These are phyloP conservation scores for Liopterus haemorrhoidalis DNA, from an alignment of 2,888 invertebrate genomes.

Conservation along the genomic window DNA sequence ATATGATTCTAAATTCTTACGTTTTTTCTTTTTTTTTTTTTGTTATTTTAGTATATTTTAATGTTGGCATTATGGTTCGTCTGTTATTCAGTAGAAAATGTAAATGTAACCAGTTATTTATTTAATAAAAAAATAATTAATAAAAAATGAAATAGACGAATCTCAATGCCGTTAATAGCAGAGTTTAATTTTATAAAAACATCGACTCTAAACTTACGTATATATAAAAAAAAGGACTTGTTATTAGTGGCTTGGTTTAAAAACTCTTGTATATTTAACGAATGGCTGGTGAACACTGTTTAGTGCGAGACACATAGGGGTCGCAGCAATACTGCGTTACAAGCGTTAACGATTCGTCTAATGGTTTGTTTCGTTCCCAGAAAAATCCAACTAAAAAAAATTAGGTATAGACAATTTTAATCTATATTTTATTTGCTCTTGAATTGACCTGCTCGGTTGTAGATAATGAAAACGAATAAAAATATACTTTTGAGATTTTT, in stretches of 20 bases:
- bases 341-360: too few relatives aligned
- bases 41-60: constrained; percentile 19
- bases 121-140: constrained; percentile 19
- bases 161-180: constrained; percentile 22
- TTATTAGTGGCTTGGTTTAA: constrained; percentile 22
- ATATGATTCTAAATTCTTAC: not conserved
- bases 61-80: constrained; percentile 22
- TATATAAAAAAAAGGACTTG: constrained; percentile 23
- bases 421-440: too few relatives aligned
- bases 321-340: too few relatives aligned
- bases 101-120: constrained; percentile 23
- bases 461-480: too few relatives aligned
- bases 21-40: not conserved
- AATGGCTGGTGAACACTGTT: too few relatives aligned
- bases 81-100: constrained; percentile 15
- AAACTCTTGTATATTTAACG: constrained; percentile 20
- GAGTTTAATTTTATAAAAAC: constrained; percentile 23
- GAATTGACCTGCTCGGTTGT: too few relatives aligned
- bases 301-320: too few relatives aligned
- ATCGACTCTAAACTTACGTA: constrained; percentile 24
- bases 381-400: too few relatives aligned
- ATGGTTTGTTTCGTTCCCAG: too few relatives aligned
- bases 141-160: constrained; percentile 14
- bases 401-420: too few relatives aligned
- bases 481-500: too few relatives aligned